Percentiles rank a stretch among this genome's conserved stretches.
Evolutionary conservation across 2,113 vertebrate species (phyloP).

Genomic region (Pseudopodoces humilis): DNA sequence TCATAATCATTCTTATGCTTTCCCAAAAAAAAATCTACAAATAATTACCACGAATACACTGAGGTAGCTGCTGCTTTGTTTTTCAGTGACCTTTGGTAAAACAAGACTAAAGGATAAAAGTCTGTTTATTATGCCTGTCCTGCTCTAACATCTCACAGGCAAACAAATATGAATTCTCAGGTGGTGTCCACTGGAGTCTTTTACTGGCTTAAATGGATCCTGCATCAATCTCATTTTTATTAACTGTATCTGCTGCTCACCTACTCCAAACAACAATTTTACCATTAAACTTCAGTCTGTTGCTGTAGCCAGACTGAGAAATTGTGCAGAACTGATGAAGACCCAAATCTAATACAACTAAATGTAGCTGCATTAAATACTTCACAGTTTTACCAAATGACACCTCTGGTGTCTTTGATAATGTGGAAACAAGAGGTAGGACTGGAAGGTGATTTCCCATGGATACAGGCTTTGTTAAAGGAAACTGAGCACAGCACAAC

Average conservation of each 20-base stretch:
- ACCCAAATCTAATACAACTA: background rate
- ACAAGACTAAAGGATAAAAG: background rate
- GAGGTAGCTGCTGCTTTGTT: background rate
- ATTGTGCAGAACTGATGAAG: background rate
- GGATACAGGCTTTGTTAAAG: background rate
- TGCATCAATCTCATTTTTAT: background rate
- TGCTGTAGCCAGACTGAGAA: background rate
- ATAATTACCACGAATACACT: background rate
- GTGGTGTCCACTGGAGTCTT: background rate
- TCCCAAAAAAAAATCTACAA: background rate
- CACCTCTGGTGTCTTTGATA: background rate
- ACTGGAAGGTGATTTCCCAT: background rate
- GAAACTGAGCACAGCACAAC: background rate
- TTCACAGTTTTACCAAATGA: background rate
- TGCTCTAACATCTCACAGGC: background rate
- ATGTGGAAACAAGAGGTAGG: background rate
- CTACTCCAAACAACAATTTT: background rate
- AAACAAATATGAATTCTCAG: background rate
- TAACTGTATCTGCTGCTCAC: background rate
- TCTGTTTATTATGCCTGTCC: background rate
- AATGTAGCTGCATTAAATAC: background rate
- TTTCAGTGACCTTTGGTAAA: background rate
- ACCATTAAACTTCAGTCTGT: background rate
- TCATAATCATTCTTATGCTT: background rate
- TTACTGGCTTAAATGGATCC: background rate